A percentile compares a stretch with the other conserved stretches of the same genome.
Evolutionary conservation across 2,113 vertebrate species (phyloP).

Genomic region (Tragelaphus strepsiceros): DNA sequence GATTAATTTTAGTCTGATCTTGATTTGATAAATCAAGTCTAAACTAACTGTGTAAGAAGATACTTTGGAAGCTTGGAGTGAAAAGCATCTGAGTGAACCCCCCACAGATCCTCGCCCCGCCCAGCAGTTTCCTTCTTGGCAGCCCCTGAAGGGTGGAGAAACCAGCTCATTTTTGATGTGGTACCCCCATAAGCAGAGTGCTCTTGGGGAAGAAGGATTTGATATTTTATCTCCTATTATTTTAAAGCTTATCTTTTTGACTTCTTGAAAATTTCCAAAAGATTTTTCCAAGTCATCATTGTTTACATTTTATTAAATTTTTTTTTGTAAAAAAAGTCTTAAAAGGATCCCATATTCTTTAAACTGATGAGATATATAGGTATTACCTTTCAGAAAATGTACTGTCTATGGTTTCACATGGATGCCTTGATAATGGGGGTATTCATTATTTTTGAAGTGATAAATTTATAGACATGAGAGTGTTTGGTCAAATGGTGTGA

Average conservation of each 20-base stretch:
- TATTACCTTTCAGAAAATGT: neutral
- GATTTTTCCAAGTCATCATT: neutral
- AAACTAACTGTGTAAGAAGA: neutral
- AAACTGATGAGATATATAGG: neutral
- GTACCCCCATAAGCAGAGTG: neutral
- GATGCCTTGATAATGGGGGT: neutral
- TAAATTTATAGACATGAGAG: neutral
- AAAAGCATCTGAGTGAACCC: fast-evolving
- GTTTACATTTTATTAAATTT: neutral
- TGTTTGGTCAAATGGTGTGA: neutral
- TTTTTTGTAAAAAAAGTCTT: neutral
- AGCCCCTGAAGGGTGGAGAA: neutral
- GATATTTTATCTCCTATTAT: neutral
- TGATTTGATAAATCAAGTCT: neutral
- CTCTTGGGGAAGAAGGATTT: neutral
- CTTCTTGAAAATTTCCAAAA: neutral
- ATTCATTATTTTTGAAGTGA: neutral
- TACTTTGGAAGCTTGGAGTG: neutral
- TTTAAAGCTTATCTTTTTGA: neutral
- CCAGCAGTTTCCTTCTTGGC: too few species aligned
- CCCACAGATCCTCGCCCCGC: neutral
- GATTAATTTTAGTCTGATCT: conserved; percentile 12
- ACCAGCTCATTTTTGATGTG: neutral
- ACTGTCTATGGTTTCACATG: neutral
- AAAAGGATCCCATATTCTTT: neutral